Conservation (phyloP, 1,140 invertebrate species). For the Popillia japonica region DNA sequence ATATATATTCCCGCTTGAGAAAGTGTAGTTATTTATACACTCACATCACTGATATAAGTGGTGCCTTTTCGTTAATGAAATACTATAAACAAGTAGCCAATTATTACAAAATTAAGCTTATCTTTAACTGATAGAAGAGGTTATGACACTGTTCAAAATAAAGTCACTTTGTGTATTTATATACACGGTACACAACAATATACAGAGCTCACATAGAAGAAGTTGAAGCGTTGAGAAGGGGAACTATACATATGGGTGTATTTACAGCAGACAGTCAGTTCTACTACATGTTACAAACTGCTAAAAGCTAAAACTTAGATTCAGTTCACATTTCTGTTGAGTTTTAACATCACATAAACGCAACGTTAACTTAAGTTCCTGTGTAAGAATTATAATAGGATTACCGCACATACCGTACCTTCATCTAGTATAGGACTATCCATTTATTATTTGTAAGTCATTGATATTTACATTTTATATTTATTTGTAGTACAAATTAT, state of each 20-base stretch:
- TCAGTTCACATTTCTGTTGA: neutral
- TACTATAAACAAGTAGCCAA: constrained; percentile 9
- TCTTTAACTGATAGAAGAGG: constrained; percentile 21
- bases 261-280: constrained; percentile 12
- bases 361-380: constrained; percentile 3
- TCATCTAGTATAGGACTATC: neutral
- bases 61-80: neutral
- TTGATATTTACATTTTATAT: neutral
- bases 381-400: neutral
- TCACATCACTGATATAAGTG: neutral
- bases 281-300: constrained; percentile 27
- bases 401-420: neutral
- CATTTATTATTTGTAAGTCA: neutral
- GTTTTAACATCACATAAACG: neutral
- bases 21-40: neutral
- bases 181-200: constrained; percentile 21
- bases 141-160: constrained; percentile 8
- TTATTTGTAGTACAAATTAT: neutral
- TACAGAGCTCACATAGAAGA: constrained; percentile 21
- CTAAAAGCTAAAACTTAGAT: constrained; percentile 14
- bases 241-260: constrained; percentile 33
- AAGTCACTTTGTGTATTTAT: neutral
- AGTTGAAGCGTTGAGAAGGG: constrained; percentile 4
- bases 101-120: constrained; percentile 27
- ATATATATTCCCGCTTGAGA: neutral